phyloP scores from a whole-genome alignment of 2,888 invertebrate species.

The Lasioglossum morio region DNA sequence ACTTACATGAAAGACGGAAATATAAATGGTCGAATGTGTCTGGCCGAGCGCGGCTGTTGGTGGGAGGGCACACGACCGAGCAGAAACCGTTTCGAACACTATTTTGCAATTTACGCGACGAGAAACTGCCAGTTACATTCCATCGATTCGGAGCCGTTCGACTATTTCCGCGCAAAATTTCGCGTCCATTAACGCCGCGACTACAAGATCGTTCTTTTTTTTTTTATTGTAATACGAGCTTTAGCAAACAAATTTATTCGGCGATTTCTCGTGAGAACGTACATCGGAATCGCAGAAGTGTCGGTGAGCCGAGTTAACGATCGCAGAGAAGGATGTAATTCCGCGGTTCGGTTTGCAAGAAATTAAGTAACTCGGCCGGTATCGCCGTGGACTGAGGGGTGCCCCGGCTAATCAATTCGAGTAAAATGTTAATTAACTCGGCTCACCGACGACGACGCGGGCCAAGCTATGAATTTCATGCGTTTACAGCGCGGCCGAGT shows the following conservation, averaged over 20 bases:
- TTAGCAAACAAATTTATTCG: too few relatives aligned
- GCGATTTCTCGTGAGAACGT: too few relatives aligned
- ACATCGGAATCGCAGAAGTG: background rate
- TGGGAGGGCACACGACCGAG: background rate
- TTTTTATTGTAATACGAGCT: too few relatives aligned
- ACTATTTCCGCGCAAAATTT: background rate
- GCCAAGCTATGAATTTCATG: background rate
- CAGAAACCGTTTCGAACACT: constrained; percentile 30
- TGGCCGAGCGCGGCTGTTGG: constrained; percentile 8
- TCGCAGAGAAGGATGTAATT: background rate
- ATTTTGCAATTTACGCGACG: constrained; percentile 39
- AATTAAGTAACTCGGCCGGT: background rate
- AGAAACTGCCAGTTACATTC: constrained; percentile 20
- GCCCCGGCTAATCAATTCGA: background rate
- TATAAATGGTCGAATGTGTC: constrained; percentile 55
- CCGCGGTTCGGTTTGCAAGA: background rate
- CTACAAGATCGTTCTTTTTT: too few relatives aligned
- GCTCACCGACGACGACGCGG: background rate
- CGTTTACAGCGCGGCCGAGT: constrained; percentile 7
- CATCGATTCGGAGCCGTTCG: constrained; percentile 28
- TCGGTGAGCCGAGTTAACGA: background rate
- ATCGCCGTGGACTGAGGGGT: background rate
- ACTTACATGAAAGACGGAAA: constrained; percentile 60
- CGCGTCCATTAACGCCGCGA: background rate
- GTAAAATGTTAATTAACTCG: constrained; percentile 4